Evolutionary conservation across 37 sponge, comb jelly and placozoan genomes (phyloP), one percentile per base, ranked within the genome.

Genomic region (Cliona cf. orientalis): DNA sequence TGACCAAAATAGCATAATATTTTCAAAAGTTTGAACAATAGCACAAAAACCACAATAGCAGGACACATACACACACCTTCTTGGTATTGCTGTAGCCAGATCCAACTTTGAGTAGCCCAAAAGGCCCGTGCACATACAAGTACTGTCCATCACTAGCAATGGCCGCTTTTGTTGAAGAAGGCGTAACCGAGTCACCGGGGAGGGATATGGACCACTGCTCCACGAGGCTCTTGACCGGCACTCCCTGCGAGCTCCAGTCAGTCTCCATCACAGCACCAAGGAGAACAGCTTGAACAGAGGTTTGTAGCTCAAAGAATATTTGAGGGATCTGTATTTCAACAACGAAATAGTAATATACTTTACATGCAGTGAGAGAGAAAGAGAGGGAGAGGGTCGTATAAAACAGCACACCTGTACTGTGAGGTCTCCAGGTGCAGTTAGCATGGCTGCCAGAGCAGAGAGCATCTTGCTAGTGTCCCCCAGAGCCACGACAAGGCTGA

Each of bases 391-490:
- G 45, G 56, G 45, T 25, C 21, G 29, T 43, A 23, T 46, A 45
- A 42, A 35, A n/a, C 19, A 28, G 3, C 57, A 46, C 43, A 90
- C 90, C 76, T 84, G 79, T n/a, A 90, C 46, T 19, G 67, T 70
- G 46, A 78, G 68, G n/a, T 80, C 31, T 0, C 65, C 39, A 2
- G 83, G 74, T 22, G 74, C 88, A 17, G 76, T 86, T 53, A 95
- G 76, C 44, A 95, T 55, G 36, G 87, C 76, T 36, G 87, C 58
- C 6, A 93, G n/a, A 38, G 97, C 91, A 38, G 73, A 43, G 26
- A 96, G 75, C 72, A 93, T 87, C 83, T 84, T 80, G 53, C 81
- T 80, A 14, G 97, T 90, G 63, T 96, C 88, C 25, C 97, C 97
- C 38, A 90, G 74, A 36, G 89, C 87, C 22, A 96, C 72, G 35